These are phyloP conservation scores for Heliconius erato DNA, from an alignment of 2,888 invertebrate species.

Conservation along the genomic window DNA sequence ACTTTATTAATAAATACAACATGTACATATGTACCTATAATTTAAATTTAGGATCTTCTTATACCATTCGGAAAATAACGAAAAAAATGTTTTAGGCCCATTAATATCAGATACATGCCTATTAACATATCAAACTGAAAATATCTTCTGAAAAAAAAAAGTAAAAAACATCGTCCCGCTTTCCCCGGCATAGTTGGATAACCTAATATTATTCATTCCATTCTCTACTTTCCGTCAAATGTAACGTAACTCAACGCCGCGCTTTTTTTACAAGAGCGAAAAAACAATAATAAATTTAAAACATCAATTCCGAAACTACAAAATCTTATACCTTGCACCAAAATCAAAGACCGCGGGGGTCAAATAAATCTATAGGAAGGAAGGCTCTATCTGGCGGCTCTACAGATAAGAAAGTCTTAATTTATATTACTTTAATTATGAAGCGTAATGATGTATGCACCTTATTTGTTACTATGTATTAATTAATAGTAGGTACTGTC, in stretches of 20 bases:
- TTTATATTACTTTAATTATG: constrained; percentile 50
- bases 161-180: too few relatives aligned
- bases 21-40: too few relatives aligned
- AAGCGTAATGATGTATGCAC: constrained; percentile 45
- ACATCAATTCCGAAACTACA: not conserved
- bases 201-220: too few relatives aligned
- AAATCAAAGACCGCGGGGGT: constrained; percentile 65
- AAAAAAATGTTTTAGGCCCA: too few relatives aligned
- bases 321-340: constrained; percentile 49
- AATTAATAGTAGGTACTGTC: constrained; percentile 4
- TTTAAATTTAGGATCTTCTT: too few relatives aligned
- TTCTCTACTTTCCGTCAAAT: not conserved
- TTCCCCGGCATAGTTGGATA: too few relatives aligned
- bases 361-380: constrained; percentile 72
- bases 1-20: too few relatives aligned
- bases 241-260: not conserved
- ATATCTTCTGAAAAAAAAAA: too few relatives aligned
- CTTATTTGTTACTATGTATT: constrained; percentile 37
- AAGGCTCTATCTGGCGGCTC: constrained; percentile 67
- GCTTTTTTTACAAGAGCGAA: not conserved
- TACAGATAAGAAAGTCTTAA: constrained; percentile 49
- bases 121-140: too few relatives aligned
- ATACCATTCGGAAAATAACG: too few relatives aligned
- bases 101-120: too few relatives aligned
- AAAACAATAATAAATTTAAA: not conserved